Percentiles rank a stretch among this genome's conserved stretches.
phyloP scores from a whole-genome alignment of 2,113 vertebrate species.

The Brachyhypopomus occidentalis region DNA sequence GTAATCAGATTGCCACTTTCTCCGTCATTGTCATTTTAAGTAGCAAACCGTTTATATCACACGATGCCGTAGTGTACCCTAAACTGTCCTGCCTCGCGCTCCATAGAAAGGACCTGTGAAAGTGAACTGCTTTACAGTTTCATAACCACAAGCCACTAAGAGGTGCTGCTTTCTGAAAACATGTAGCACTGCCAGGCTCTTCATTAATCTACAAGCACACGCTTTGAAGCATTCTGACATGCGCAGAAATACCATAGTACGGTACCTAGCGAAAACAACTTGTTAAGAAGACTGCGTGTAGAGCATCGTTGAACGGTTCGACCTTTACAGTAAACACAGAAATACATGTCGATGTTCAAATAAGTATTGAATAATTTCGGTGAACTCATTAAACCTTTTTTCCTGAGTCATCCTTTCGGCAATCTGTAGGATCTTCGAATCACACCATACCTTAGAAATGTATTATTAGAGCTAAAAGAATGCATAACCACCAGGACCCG shows the following conservation, averaged over 20 bases:
- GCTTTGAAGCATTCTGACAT: background rate
- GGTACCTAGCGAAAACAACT: background rate
- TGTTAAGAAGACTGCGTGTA: background rate
- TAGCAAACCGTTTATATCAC: background rate
- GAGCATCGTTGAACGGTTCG: background rate
- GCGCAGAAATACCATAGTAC: background rate
- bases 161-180: background rate
- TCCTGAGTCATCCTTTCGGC: no score
- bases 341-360: background rate
- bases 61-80: background rate
- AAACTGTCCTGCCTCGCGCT: background rate
- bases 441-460: no score
- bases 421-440: no score
- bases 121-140: background rate
- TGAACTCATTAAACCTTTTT: background rate
- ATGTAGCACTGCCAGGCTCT: no score
- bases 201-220: no score
- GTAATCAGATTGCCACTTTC: background rate
- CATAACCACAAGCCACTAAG: background rate
- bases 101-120: background rate
- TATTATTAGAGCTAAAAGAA: no score
- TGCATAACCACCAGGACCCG: no score
- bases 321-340: background rate
- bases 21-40: background rate
- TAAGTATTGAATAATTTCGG: background rate